Evolutionary conservation across 2,113 vertebrate genomes (phyloP).

Genomic region (Empidonax alnorum): DNA sequence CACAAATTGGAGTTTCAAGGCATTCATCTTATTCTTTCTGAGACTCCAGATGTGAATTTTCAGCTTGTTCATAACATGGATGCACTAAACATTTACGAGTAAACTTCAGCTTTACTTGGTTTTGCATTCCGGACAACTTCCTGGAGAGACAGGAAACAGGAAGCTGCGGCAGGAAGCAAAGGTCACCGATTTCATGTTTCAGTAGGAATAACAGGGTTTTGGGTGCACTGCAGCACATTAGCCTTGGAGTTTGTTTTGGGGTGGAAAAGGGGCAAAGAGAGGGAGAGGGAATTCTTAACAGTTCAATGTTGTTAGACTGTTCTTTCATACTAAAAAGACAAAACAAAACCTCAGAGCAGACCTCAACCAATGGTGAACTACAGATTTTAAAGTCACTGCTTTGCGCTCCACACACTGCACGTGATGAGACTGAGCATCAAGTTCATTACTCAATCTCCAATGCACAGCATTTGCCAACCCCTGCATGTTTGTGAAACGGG

Average conservation of each 20-base stretch:
- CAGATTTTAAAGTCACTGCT: background rate
- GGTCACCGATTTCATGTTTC: background rate
- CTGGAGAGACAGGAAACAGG: background rate
- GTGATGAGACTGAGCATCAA: rapidly evolving
- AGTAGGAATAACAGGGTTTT: background rate
- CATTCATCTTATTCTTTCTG: background rate
- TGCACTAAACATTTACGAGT: background rate
- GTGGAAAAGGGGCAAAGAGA: background rate
- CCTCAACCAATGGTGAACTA: rapidly evolving
- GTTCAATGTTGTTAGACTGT: background rate
- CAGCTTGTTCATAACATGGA: rapidly evolving
- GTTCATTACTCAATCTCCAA: background rate
- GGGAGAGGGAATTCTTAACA: background rate
- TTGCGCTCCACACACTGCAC: background rate
- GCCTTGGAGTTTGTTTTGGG: background rate
- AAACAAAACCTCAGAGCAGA: background rate
- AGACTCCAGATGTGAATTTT: background rate
- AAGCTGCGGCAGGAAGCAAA: constrained; percentile 6
- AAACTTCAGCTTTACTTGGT: background rate
- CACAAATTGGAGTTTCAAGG: background rate
- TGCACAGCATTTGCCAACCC: background rate
- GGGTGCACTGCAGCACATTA: background rate
- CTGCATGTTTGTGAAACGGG: background rate
- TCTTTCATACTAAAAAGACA: background rate
- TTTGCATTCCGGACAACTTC: background rate